phyloP scores from a whole-genome alignment of 2,113 vertebrate genomes.

The Colistium nudipinnis region DNA sequence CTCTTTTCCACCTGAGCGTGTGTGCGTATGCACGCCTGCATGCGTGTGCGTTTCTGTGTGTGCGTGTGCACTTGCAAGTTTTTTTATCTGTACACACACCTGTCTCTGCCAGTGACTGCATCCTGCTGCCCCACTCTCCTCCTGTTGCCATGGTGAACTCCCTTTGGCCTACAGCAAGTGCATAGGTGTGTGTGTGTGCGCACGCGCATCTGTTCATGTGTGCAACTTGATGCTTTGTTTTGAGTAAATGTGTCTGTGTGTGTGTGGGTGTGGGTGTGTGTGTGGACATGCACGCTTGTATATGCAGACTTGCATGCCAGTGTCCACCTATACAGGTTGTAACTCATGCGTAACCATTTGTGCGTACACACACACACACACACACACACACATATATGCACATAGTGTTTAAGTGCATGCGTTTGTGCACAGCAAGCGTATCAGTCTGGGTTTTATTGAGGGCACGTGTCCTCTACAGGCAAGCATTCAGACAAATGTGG shows the following conservation, averaged over 20 bases:
- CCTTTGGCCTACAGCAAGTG: conserved; percentile 58
- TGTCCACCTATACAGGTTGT: neutral
- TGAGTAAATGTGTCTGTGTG: neutral
- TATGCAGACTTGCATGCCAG: neutral
- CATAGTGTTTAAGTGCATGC: neutral
- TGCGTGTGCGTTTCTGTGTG: conserved; percentile 1
- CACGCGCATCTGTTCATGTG: conserved; percentile 29
- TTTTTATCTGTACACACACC: conserved; percentile 68
- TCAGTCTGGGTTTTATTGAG: conserved; percentile 33
- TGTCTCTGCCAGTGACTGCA: conserved; percentile 60
- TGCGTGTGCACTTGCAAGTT: conserved; percentile 17
- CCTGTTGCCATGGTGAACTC: conserved; percentile 79
- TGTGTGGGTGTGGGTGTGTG: neutral
- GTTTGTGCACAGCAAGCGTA: neutral
- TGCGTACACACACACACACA: neutral
- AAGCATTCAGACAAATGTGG: conserved; percentile 45
- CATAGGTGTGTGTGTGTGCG: conserved; percentile 43
- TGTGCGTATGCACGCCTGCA: neutral
- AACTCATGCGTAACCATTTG: neutral
- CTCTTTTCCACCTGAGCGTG: neutral
- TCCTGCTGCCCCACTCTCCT: conserved; percentile 63
- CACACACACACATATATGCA: neutral
- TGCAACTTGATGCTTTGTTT: conserved; percentile 36
- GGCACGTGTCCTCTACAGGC: conserved; percentile 36
- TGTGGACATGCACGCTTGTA: neutral